Conservation (phyloP, 1,140 invertebrate species). For the Anoplophora glabripennis region DNA sequence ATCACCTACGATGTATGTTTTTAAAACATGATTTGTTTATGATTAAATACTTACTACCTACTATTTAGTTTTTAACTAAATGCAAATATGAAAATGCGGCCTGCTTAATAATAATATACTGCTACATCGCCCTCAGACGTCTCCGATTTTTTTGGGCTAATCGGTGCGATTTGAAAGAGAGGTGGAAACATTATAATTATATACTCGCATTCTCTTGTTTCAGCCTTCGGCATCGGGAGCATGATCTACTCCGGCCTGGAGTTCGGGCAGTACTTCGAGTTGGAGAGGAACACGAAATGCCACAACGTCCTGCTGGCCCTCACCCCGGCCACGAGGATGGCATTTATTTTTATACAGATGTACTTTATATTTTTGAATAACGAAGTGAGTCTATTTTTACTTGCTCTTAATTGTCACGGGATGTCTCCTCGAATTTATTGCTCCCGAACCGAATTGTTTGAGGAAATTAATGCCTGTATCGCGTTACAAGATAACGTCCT, state of each 20-base stretch:
- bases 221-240: conserved; percentile 85
- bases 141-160: no score
- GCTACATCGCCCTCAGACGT: no score
- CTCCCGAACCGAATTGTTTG: background rate
- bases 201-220: conserved; percentile 12
- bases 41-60: no score
- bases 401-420: background rate
- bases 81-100: no score
- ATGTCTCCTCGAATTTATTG: background rate
- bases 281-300: conserved; percentile 70
- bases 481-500: background rate
- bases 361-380: conserved; percentile 84
- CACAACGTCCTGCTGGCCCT: conserved; percentile 84
- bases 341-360: conserved; percentile 95
- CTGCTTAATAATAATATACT: no score
- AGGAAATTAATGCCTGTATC: background rate
- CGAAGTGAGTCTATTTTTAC: conserved; percentile 45
- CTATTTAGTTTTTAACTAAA: no score
- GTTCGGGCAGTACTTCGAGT: conserved; percentile 91
- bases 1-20: no score
- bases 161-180: no score
- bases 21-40: no score
- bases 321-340: conserved; percentile 85
- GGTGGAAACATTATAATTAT: no score
- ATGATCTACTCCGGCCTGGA: conserved; percentile 89